Evolutionary conservation across 2,888 invertebrate genomes (phyloP).

Genomic region (Hyppa rectilinea): DNA sequence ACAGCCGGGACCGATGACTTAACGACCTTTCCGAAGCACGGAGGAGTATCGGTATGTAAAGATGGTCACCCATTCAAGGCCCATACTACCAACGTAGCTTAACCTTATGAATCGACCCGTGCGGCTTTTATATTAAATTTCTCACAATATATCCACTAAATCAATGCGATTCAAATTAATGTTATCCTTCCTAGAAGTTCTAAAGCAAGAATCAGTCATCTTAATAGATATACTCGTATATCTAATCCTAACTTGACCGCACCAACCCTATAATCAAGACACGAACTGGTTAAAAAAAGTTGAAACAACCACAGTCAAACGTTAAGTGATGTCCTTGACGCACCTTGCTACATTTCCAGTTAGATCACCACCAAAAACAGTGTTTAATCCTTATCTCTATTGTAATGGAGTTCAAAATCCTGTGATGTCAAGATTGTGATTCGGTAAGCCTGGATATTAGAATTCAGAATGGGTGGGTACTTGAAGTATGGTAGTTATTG

Average conservation of each 20-base stretch:
- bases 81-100: no score
- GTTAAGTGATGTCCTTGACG: slow-evolving; percentile 85
- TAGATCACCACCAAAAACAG: slow-evolving; percentile 66
- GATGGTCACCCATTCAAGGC: no score
- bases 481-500: slow-evolving; percentile 68
- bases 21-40: no score
- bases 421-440: slow-evolving; percentile 56
- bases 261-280: slow-evolving; percentile 69
- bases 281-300: slow-evolving; percentile 80
- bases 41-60: no score
- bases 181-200: not conserved
- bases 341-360: slow-evolving; percentile 81
- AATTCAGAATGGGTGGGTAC: slow-evolving; percentile 78
- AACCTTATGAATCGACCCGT: no score
- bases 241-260: slow-evolving; percentile 11
- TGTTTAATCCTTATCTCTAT: slow-evolving; percentile 70
- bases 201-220: not conserved
- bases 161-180: not conserved
- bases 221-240: not conserved
- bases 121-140: no score
- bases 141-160: not conserved
- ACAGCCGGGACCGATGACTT: no score
- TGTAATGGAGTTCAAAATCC: slow-evolving; percentile 69
- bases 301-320: slow-evolving; percentile 78
- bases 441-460: slow-evolving; percentile 72